Conservation (phyloP, 2,888 invertebrate species). For the Xestobium rufovillosum region DNA sequence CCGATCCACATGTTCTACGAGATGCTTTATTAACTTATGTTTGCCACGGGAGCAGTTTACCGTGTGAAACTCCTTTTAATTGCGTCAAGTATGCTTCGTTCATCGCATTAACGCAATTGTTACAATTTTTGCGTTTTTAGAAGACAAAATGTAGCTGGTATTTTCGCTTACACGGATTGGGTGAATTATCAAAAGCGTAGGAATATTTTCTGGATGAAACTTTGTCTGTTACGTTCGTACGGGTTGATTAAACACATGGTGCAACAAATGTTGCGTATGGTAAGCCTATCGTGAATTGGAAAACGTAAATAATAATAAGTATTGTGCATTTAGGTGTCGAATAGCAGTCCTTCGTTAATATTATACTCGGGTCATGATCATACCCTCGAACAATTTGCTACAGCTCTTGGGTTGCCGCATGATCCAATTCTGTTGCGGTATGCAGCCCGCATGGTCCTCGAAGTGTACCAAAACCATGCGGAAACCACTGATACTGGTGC, state of each 20-base stretch:
- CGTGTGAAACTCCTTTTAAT: slow-evolving; percentile 55
- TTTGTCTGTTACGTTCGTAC: slow-evolving; percentile 69
- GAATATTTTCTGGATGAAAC: slow-evolving; percentile 52
- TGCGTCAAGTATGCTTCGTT: slow-evolving; percentile 41
- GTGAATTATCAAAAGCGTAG: slow-evolving; percentile 58
- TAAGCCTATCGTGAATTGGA: slow-evolving; percentile 33
- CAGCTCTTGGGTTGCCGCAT: slow-evolving; percentile 66
- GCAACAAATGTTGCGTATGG: slow-evolving; percentile 72
- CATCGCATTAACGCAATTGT: slow-evolving; percentile 49
- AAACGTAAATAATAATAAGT: no score
- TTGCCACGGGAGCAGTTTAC: slow-evolving; percentile 76
- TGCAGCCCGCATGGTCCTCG: slow-evolving; percentile 80
- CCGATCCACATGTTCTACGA: slow-evolving; percentile 63
- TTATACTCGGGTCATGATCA: slow-evolving; percentile 81
- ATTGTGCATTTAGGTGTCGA: no score
- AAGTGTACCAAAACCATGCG: slow-evolving; percentile 64
- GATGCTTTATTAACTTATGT: slow-evolving; percentile 79
- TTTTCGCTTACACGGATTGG: slow-evolving; percentile 80
- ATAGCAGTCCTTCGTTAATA: slow-evolving; percentile 38
- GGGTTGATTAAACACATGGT: slow-evolving; percentile 78
- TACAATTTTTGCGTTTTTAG: slow-evolving; percentile 25
- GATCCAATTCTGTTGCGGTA: slow-evolving; percentile 69
- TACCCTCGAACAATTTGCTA: slow-evolving; percentile 75
- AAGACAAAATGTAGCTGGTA: slow-evolving; percentile 61
- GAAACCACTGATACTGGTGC: slow-evolving; percentile 34